Percentiles rank a stretch among this genome's conserved stretches.
phyloP scores from a whole-genome alignment of 1,140 invertebrate species.

The Halesus radiatus region DNA sequence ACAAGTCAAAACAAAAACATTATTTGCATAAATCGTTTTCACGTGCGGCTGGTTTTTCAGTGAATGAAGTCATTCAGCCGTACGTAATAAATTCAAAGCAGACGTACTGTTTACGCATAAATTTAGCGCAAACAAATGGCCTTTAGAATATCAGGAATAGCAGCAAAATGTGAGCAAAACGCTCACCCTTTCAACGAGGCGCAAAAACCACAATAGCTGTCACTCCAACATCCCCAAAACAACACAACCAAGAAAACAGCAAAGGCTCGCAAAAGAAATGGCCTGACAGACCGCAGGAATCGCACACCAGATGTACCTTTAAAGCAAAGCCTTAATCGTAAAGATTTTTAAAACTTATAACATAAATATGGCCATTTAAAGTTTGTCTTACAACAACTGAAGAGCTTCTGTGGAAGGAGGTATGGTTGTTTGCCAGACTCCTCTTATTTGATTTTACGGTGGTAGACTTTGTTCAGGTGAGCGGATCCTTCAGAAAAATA shows the following conservation, averaged over 20 bases:
- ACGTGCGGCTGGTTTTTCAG: conserved; percentile 19
- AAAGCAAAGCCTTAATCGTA: too few relatives aligned
- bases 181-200: conserved; percentile 9
- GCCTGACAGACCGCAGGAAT: neutral
- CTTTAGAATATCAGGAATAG: conserved; percentile 22
- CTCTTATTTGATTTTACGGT: too few relatives aligned
- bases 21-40: conserved; percentile 37
- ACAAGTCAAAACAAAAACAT: conserved; percentile 15
- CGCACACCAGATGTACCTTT: neutral
- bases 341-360: too few relatives aligned
- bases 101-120: conserved; percentile 39
- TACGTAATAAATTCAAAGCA: conserved; percentile 33
- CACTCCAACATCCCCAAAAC: conserved; percentile 13
- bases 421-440: too few relatives aligned
- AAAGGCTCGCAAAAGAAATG: neutral
- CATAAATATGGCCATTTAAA: too few relatives aligned
- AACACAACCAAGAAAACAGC: neutral
- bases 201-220: conserved; percentile 27
- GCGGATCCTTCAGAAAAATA: too few relatives aligned
- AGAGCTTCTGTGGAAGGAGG: too few relatives aligned
- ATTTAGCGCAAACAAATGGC: conserved; percentile 37
- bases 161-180: neutral
- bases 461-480: too few relatives aligned
- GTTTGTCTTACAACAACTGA: too few relatives aligned
- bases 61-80: conserved; percentile 37